phyloP scores from a whole-genome alignment of 2,113 vertebrate species.

The Leucopternis melanops region DNA sequence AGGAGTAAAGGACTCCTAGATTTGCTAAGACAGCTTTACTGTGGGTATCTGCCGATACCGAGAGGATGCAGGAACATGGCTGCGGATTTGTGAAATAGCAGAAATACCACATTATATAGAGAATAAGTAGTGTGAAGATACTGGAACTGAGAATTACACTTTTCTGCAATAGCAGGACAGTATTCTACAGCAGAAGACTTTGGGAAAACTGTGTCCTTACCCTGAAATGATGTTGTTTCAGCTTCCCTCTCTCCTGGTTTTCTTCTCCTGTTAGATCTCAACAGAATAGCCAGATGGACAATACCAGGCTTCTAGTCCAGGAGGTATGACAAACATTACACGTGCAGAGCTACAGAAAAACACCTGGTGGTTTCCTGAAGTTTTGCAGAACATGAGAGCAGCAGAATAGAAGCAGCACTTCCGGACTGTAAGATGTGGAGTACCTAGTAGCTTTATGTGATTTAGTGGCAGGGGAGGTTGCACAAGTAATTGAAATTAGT shows the following conservation, averaged over 20 bases:
- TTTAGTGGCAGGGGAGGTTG: not conserved
- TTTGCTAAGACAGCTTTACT: not conserved
- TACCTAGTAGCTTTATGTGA: not conserved
- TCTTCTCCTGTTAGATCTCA: not conserved
- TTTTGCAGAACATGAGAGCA: not conserved
- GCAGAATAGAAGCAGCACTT: not conserved
- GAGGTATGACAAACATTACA: not conserved
- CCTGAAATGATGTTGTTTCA: not conserved
- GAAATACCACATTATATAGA: not conserved
- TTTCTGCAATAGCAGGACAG: not conserved
- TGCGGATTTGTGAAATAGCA: not conserved
- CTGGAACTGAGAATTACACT: not conserved
- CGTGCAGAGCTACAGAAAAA: not conserved
- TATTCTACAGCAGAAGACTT: not conserved
- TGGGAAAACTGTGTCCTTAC: not conserved
- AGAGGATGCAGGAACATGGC: not conserved
- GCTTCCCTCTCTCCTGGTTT: not conserved
- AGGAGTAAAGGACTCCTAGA: not conserved
- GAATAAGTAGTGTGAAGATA: not conserved
- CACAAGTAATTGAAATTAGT: not conserved
- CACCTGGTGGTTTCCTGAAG: not conserved
- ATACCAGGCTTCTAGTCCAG: not conserved
- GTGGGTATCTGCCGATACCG: not conserved
- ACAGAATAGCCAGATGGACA: not conserved
- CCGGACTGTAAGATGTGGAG: not conserved